phyloP scores from a whole-genome alignment of 2,888 invertebrate species.

The Dynastes tityus region DNA sequence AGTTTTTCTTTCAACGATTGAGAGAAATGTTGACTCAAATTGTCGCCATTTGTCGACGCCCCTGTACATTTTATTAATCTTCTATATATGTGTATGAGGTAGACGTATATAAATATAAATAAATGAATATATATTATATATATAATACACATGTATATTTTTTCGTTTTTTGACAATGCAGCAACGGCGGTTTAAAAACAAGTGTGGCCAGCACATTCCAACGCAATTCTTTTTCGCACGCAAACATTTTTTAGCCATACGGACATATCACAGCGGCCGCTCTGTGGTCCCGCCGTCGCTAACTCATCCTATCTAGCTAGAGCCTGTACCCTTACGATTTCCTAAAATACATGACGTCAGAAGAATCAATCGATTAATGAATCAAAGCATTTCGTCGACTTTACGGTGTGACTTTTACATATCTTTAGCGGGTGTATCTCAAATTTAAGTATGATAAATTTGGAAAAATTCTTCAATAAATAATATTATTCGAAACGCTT shows the following conservation, averaged over 20 bases:
- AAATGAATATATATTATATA: constrained; percentile 50
- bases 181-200: constrained; percentile 56
- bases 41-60: constrained; percentile 11
- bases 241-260: constrained; percentile 59
- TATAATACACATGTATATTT: constrained; percentile 40
- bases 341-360: constrained; percentile 41
- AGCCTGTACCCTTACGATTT: constrained; percentile 42
- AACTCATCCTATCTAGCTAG: constrained; percentile 57
- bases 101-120: constrained; percentile 50
- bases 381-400: constrained; percentile 41
- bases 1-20: no score
- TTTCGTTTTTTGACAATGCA: constrained; percentile 55
- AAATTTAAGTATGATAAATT: neutral
- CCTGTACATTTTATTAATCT: constrained; percentile 22
- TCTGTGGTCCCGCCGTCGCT: constrained; percentile 65
- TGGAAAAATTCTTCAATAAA: neutral
- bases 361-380: neutral
- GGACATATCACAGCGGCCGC: constrained; percentile 69
- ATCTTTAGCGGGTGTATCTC: constrained; percentile 21
- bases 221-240: constrained; percentile 58
- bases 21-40: neutral
- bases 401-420: constrained; percentile 10
- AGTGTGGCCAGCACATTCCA: constrained; percentile 64
- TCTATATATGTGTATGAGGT: constrained; percentile 40
- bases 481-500: constrained; percentile 6